Percentiles rank a stretch among this genome's conserved stretches.
phyloP scores from a whole-genome alignment of 2,888 invertebrate genomes.

The Thelaira solivaga region DNA sequence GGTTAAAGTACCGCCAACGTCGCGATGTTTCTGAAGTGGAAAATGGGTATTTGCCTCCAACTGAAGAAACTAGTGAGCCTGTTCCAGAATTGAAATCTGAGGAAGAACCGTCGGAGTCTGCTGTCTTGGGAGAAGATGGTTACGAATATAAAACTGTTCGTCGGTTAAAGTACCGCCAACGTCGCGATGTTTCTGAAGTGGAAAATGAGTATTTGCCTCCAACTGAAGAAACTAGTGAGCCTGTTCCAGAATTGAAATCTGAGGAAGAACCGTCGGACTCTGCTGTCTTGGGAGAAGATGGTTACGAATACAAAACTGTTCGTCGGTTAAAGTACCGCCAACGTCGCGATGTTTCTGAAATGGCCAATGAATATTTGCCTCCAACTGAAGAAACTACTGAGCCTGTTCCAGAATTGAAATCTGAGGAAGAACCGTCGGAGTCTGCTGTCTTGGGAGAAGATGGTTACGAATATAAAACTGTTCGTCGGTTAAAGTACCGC shows the following conservation, averaged over 20 bases:
- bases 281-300: slow-evolving; percentile 54
- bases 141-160: slow-evolving; percentile 66
- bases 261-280: slow-evolving; percentile 25
- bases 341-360: slow-evolving; percentile 48
- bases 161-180: slow-evolving; percentile 57
- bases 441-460: slow-evolving; percentile 57
- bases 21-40: slow-evolving; percentile 63
- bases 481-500: no score
- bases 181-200: slow-evolving; percentile 67
- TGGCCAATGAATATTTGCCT: slow-evolving; percentile 63
- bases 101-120: slow-evolving; percentile 28
- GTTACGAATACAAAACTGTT: slow-evolving; percentile 65
- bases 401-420: slow-evolving; percentile 16
- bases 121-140: slow-evolving; percentile 39
- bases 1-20: slow-evolving; percentile 53
- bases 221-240: slow-evolving; percentile 14
- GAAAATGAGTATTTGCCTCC: slow-evolving; percentile 68
- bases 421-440: slow-evolving; percentile 35
- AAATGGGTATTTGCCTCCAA: slow-evolving; percentile 64
- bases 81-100: slow-evolving; percentile 7
- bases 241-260: background rate
- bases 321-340: slow-evolving; percentile 53
- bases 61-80: slow-evolving; percentile 36
- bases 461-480: no score
- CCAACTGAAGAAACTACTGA: slow-evolving; percentile 46